These are phyloP conservation scores for Etheostoma spectabile DNA, from an alignment of 2,113 vertebrate species.

Conservation along the genomic window DNA sequence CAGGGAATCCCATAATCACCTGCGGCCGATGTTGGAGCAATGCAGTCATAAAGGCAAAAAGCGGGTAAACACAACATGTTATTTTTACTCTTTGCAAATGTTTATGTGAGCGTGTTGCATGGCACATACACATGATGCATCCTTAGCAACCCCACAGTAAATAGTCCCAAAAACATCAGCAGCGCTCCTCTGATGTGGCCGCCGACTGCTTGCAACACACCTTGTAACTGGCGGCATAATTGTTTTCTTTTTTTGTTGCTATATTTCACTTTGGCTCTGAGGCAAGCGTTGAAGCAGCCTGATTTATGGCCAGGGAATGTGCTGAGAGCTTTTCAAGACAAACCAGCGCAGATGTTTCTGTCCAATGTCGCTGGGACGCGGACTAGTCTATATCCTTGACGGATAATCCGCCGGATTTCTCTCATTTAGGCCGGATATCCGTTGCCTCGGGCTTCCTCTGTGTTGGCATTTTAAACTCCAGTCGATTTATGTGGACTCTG, in stretches of 20 bases:
- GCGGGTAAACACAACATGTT: constrained; percentile 68
- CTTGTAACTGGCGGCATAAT: constrained; percentile 76
- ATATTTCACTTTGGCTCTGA: constrained; percentile 63
- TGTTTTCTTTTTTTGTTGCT: constrained; percentile 66
- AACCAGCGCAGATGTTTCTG: constrained; percentile 52
- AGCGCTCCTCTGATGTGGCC: constrained; percentile 64
- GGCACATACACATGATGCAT: constrained; percentile 48
- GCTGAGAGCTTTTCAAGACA: constrained; percentile 69
- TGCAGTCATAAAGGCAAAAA: constrained; percentile 58
- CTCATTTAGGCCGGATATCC: too few relatives aligned
- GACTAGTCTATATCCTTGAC: too few relatives aligned
- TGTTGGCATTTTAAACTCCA: too few relatives aligned
- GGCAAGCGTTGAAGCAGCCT: constrained; percentile 49
- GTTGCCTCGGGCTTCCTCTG: too few relatives aligned
- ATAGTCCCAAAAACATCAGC: constrained; percentile 64
- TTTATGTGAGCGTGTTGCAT: constrained; percentile 66
- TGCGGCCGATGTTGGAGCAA: constrained; percentile 59
- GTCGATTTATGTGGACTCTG: too few relatives aligned
- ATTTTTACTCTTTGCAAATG: constrained; percentile 73
- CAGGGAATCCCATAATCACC: constrained; percentile 76
- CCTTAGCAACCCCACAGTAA: constrained; percentile 73
- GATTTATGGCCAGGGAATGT: constrained; percentile 66
- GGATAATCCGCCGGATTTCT: too few relatives aligned
- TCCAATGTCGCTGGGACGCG: neutral
- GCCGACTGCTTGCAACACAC: constrained; percentile 63